Conservation (phyloP, 2,113 vertebrate species). For the Cynoglossus semilaevis region DNA sequence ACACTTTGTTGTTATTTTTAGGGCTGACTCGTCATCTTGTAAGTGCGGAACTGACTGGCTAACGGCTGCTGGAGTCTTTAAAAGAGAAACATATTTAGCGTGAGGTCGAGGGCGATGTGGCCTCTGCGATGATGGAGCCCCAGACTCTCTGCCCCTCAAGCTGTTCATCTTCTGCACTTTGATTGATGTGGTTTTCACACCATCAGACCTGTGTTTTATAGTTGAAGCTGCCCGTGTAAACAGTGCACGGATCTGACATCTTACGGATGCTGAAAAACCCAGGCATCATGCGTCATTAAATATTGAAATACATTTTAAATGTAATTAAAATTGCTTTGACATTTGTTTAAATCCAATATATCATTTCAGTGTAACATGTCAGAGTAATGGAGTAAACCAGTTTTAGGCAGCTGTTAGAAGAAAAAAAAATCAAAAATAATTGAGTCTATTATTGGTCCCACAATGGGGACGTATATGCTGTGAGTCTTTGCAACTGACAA, state of each 20-base stretch:
- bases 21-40: constrained; percentile 1
- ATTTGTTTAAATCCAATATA: too few species aligned
- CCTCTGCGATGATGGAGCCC: background rate
- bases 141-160: background rate
- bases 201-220: background rate
- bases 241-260: background rate
- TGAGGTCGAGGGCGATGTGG: background rate
- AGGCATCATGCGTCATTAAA: too few species aligned
- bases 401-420: too few species aligned
- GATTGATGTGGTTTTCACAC: background rate
- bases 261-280: too few species aligned
- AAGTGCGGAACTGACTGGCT: constrained; percentile 26
- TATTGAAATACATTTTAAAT: too few species aligned
- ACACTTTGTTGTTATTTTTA: constrained; percentile 56
- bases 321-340: too few species aligned
- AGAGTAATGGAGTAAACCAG: too few species aligned
- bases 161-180: background rate
- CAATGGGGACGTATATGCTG: too few species aligned
- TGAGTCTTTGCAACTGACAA: too few species aligned
- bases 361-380: too few species aligned
- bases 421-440: too few species aligned
- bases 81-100: constrained; percentile 17
- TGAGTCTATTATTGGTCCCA: too few species aligned
- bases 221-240: background rate
- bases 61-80: constrained; percentile 8